Base-by-base conservation (phyloP, 2,888 invertebrate genomes). In the Blomia tropicalis region DNA sequence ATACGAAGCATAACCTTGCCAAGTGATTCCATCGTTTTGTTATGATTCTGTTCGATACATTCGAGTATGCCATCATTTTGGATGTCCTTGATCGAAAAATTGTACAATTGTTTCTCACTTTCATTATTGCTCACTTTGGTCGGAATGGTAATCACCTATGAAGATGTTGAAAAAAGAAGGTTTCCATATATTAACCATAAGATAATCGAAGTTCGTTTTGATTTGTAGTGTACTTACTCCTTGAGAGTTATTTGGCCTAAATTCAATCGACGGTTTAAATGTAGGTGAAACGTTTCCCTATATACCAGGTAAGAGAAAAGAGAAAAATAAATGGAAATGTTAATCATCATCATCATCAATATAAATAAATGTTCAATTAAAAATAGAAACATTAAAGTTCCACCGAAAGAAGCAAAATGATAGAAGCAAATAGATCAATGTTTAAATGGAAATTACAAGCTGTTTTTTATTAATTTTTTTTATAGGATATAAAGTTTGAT, bases 1-100 rank as follows among this genome's bases (percentile, higher is more conserved):
- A 93, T 85, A 74, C 87, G 86, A 74, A 84, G 81, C 70, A 84
- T 83, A 76, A 93, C 79, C 69, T 85, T 80, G 69, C 92, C 93
- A 77, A 90, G 81, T 70, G 83, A 82, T 76, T 85, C 84, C 75
- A 89, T 71, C 79, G 78, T 70, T 27, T 19, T 32, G 27, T 60
- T 27, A 25, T 56, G 27, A 36, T 59, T 60, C 74, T 85, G 84
- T 71, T 82, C 81, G 72, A 92, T 82, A 76, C 91, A 92, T 77
- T 92, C 91, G 77, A 91, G 87, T 75, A 89, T 87, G 73, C 91
- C 91, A 77, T 87, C 86, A 44, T 68, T 68, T 61, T 67, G 67
- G 59, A 67, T 67, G 54, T 66, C 67, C 43, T 68, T 68, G 29
- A 66, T 64, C 0, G 65, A 67, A 56, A 68, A 68, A 27, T 64